phyloP scores from a whole-genome alignment of 2,888 invertebrate species.

The Dexiosoma caninum region DNA sequence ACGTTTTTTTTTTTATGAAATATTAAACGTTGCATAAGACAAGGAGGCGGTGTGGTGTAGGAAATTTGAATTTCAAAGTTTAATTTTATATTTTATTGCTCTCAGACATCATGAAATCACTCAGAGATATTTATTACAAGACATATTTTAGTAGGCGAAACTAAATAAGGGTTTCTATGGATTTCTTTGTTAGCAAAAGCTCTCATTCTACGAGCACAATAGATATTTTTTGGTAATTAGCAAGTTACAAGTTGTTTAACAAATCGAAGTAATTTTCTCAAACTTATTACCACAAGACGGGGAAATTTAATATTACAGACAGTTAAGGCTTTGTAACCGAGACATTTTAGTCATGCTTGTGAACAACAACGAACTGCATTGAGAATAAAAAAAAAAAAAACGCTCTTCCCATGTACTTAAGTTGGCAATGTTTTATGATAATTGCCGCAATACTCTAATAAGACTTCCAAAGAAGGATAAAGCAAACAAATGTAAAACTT shows the following conservation, averaged over 20 bases:
- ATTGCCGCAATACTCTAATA: background rate
- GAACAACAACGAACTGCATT: background rate
- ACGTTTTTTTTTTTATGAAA: background rate
- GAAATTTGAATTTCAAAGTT: background rate
- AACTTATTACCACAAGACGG: background rate
- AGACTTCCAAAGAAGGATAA: background rate
- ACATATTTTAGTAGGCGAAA: background rate
- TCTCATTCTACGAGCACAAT: too few relatives aligned
- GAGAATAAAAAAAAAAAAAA: too few relatives aligned
- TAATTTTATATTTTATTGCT: background rate
- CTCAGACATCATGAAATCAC: too few relatives aligned
- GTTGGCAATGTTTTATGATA: background rate
- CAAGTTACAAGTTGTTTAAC: background rate
- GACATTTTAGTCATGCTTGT: background rate
- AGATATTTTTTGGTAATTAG: background rate
- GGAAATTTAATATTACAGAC: background rate
- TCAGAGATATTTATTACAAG: background rate
- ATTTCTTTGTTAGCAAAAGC: background rate
- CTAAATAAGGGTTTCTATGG: background rate
- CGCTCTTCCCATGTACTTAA: background rate
- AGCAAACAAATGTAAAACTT: background rate
- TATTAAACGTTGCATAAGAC: too few relatives aligned
- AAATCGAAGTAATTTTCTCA: conserved; percentile 1
- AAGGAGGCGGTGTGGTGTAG: background rate
- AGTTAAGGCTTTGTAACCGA: background rate